Evolutionary conservation across 1,140 invertebrate species (phyloP).

Genomic region (Panulirus ornatus): DNA sequence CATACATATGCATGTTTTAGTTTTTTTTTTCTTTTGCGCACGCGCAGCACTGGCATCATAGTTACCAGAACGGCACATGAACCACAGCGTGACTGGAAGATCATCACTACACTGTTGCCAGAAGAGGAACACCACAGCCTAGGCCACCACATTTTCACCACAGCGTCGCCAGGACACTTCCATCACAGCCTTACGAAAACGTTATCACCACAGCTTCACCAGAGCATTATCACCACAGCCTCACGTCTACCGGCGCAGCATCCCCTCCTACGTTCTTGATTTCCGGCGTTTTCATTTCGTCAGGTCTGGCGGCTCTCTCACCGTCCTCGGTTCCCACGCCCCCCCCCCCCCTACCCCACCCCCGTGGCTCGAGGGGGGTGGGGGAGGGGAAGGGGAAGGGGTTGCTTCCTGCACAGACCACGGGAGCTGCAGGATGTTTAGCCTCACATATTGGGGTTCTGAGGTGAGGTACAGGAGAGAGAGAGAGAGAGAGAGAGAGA

Average conservation of each 20-base stretch:
- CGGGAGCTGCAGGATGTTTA: background rate
- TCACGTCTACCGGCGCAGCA: background rate
- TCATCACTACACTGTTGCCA: no score
- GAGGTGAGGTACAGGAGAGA: background rate
- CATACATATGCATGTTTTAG: no score
- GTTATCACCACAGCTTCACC: background rate
- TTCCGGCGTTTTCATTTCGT: slow-evolving; percentile 44
- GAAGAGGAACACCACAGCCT: background rate
- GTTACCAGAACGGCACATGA: no score
- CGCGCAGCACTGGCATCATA: no score
- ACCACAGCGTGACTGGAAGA: no score
- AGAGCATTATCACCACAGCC: background rate
- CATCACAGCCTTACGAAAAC: no score
- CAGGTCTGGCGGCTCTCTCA: background rate
- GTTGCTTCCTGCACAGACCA: background rate
- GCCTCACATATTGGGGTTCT: background rate
- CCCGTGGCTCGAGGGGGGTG: background rate
- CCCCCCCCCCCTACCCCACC: background rate
- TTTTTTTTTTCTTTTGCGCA: no score
- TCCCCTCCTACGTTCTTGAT: slow-evolving; percentile 31
- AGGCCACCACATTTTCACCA: background rate
- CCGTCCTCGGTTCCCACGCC: slow-evolving; percentile 47
- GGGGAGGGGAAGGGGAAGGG: background rate
- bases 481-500: background rate
- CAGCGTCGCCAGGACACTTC: background rate